Evolutionary conservation across 2,113 vertebrate genomes (phyloP).

Genomic region (Otus sunia): DNA sequence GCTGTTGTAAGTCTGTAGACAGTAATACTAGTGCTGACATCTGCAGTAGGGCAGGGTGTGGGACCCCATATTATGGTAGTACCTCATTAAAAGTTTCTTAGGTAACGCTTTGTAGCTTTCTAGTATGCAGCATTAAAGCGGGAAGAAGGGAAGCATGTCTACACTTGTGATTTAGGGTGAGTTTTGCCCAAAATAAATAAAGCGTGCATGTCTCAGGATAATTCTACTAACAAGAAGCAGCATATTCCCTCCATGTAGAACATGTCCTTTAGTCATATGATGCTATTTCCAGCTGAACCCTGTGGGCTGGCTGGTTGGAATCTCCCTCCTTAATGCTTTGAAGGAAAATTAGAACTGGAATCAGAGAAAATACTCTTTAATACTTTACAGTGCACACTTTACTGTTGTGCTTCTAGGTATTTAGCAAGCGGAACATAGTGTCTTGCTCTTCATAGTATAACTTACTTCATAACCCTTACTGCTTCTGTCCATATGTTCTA

Average conservation of each 20-base stretch:
- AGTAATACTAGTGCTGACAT: background rate
- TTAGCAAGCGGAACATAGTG: background rate
- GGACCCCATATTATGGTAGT: background rate
- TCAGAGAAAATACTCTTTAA: background rate
- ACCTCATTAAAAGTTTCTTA: background rate
- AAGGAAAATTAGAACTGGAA: background rate
- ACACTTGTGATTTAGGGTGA: background rate
- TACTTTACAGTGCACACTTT: background rate
- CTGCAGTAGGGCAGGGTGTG: background rate
- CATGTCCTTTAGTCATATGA: background rate
- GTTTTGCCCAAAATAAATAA: background rate
- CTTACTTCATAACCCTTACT: background rate
- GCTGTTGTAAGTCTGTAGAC: background rate
- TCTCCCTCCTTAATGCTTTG: background rate
- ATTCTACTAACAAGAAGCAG: background rate
- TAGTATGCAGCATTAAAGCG: background rate
- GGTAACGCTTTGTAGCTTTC: background rate
- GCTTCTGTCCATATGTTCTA: background rate
- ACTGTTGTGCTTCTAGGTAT: background rate
- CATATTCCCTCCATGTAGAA: background rate
- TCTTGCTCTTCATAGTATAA: background rate
- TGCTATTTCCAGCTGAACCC: background rate
- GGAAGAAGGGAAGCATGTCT: background rate
- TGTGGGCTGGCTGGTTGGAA: background rate
- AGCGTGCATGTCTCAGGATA: background rate